Base-by-base conservation (phyloP, 2,888 invertebrate genomes). In the Micoletzkya japonica region DNA sequence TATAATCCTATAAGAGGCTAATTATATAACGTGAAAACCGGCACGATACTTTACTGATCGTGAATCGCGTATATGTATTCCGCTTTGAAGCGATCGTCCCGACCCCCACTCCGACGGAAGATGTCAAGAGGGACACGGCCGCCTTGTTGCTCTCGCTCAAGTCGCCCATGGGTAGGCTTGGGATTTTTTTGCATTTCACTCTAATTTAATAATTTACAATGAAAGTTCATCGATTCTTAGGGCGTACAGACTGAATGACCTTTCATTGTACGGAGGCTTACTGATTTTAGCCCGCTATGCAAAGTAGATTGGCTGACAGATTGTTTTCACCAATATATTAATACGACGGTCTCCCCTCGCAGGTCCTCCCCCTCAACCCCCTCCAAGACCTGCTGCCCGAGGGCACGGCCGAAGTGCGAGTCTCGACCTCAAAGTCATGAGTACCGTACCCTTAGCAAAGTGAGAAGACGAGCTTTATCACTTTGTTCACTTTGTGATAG, bases 341-440 rank as follows among this genome's bases (percentile, higher is more conserved):
- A n/a, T n/a, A n/a, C n/a, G n/a, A n/a, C n/a, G n/a, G n/a, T n/a
- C n/a, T n/a, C 17, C n/a, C 32, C 30, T 14, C 28, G 70, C 74
- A 37, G 85, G 85, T 17, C 85, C 85, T 14, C 85, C 85, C 37
- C 85, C 85, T 28, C 72, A 73, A 26, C 85, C 85, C 2, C 85
- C 85, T 26, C 76, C 77, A 1, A 77, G 85, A 7, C 79, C 82
- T 4, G 60, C 71, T 24, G 77, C 79, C 54, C 66, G 72, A 44
- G 81, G 83, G 7, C 84, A 84, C 64, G 80, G 76, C 44, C 70
- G 84, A 49, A 81, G 80, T 67, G 83, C 80, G 7, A 82, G 82
- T 61, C 69, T 84, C 20, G 84, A 84, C 70, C 72, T 84, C 69
- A 83, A 83, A 60, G 56, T 71, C 14, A 72, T 72, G 71, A 68